Conservation (phyloP, 2,113 vertebrate genomes). For the Leucosticte australis region DNA sequence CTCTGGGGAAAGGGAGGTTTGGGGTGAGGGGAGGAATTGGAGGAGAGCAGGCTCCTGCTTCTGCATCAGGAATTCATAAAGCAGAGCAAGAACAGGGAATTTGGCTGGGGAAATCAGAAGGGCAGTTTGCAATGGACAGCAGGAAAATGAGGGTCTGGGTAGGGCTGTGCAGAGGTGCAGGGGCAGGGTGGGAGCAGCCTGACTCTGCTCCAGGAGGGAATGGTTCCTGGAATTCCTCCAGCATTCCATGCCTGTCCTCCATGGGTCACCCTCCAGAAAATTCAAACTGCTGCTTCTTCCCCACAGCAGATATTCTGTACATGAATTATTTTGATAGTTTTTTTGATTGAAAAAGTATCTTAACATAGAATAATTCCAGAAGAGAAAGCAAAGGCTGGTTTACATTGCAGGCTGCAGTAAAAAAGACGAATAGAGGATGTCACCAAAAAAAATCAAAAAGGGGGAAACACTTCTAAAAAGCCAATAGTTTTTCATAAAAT, state of each 20-base stretch:
- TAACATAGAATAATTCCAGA: background rate
- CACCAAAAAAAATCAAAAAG: background rate
- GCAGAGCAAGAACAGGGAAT: background rate
- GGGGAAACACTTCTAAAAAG: constrained; percentile 39
- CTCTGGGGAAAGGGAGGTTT: background rate
- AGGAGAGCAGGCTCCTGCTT: background rate
- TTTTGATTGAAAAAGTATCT: constrained; percentile 13
- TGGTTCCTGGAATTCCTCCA: background rate
- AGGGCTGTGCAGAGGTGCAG: background rate
- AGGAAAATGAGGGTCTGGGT: background rate
- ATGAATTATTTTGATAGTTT: background rate
- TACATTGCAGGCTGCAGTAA: background rate
- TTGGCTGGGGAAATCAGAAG: background rate
- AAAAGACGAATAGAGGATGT: background rate
- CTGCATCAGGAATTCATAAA: background rate
- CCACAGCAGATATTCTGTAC: background rate
- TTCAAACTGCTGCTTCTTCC: background rate
- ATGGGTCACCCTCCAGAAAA: background rate
- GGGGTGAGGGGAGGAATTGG: background rate
- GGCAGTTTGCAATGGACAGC: background rate
- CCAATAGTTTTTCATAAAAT: constrained; percentile 36
- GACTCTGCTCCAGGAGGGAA: background rate
- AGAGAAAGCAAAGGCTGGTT: background rate
- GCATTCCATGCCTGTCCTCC: background rate
- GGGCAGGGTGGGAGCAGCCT: background rate